These are phyloP conservation scores for Beaufortia kweichowensis DNA, from an alignment of 2,113 vertebrate species.

Conservation along the genomic window DNA sequence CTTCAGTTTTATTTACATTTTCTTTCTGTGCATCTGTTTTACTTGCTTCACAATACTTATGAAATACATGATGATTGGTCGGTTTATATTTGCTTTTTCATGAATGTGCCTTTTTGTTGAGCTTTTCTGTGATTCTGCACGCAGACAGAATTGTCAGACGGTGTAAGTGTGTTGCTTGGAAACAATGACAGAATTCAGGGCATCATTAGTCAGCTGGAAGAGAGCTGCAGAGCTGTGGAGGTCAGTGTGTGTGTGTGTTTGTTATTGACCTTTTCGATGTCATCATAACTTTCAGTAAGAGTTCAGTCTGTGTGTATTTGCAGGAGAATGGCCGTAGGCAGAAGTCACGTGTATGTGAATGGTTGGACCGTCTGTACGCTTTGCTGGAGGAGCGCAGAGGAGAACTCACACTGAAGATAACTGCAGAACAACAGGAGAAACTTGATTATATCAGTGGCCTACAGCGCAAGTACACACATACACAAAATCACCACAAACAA, in stretches of 20 bases:
- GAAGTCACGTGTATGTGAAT: constrained; percentile 91
- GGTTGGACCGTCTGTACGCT: constrained; percentile 89
- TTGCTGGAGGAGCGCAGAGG: constrained; percentile 91
- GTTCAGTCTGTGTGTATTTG: neutral
- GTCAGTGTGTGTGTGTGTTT: constrained; percentile 43
- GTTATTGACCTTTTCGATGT: neutral
- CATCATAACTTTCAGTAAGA: neutral
- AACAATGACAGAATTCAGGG: constrained; percentile 90
- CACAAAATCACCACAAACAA: neutral
- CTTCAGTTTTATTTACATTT: too few species aligned
- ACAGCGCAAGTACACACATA: constrained; percentile 78
- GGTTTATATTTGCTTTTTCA: neutral
- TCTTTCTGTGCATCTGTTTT: neutral
- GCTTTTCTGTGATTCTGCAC: constrained; percentile 41
- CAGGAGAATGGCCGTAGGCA: constrained; percentile 90
- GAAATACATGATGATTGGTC: neutral
- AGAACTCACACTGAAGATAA: constrained; percentile 86
- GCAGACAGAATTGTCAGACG: constrained; percentile 87
- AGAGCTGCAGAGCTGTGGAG: constrained; percentile 84
- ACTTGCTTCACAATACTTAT: neutral
- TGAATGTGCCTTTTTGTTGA: neutral
- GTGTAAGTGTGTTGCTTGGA: constrained; percentile 87
- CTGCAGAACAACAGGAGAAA: constrained; percentile 88
- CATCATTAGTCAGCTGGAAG: constrained; percentile 87
- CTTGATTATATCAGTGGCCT: constrained; percentile 82